These are phyloP conservation scores for Chirona hameri DNA, from an alignment of 2,888 invertebrate genomes.

Conservation along the genomic window DNA sequence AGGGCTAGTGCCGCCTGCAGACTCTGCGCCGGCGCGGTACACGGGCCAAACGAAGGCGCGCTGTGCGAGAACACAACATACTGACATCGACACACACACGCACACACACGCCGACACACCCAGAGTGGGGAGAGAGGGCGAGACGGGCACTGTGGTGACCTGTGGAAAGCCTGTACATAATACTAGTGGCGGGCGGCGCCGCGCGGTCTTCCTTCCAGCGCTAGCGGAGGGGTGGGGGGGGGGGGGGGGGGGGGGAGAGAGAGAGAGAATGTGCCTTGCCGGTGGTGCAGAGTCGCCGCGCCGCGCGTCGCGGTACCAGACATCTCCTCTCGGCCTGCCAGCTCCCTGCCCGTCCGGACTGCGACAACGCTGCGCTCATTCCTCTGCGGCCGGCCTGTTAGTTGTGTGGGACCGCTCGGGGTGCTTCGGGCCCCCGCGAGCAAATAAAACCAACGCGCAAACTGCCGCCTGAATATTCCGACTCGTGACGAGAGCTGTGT, in stretches of 20 bases:
- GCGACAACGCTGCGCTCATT: constrained; percentile 4
- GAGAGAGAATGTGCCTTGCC: constrained; percentile 7
- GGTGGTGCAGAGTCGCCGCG: not conserved
- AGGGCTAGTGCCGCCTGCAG: not conserved
- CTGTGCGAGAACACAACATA: not conserved
- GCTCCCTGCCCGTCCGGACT: not conserved
- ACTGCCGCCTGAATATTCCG: not conserved
- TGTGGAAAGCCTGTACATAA: constrained; percentile 1
- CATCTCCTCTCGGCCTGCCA: not conserved
- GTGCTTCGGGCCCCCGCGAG: not conserved
- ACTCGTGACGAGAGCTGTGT: not conserved
- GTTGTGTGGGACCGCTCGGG: not conserved
- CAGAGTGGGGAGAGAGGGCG: too few species aligned
- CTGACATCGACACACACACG: too few species aligned
- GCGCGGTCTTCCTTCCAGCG: not conserved
- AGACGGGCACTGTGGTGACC: not conserved
- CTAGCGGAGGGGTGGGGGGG: not conserved
- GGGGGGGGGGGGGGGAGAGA: too few species aligned
- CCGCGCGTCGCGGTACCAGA: not conserved
- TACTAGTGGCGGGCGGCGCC: not conserved
- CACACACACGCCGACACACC: too few species aligned
- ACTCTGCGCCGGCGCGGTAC: not conserved
- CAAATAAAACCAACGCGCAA: not conserved
- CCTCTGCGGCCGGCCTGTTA: not conserved
- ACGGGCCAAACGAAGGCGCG: not conserved